Conservation (phyloP, 2,888 invertebrate species). For the Entomobrya proxima region DNA sequence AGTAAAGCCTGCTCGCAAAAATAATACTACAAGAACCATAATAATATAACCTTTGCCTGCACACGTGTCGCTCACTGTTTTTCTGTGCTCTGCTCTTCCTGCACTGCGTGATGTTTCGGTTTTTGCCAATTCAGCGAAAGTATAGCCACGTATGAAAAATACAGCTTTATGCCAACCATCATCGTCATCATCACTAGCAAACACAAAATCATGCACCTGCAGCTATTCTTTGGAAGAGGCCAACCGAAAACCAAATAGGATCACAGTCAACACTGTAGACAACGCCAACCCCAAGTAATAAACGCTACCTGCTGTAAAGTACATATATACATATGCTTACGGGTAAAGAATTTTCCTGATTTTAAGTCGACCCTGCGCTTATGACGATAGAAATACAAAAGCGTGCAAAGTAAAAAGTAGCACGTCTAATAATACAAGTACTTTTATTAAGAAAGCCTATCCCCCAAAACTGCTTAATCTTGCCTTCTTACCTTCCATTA, state of each 20-base stretch:
- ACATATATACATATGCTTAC: background rate
- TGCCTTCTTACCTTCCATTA: background rate
- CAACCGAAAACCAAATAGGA: slow-evolving; percentile 27
- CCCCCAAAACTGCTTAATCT: background rate
- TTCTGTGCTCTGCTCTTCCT: background rate
- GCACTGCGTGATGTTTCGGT: background rate
- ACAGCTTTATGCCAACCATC: slow-evolving; percentile 16
- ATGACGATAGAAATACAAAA: background rate
- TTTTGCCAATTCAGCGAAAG: slow-evolving; percentile 18
- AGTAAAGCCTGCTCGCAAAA: background rate
- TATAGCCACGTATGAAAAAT: background rate
- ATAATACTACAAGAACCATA: too few species aligned
- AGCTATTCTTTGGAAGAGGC: background rate
- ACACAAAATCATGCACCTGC: too few species aligned
- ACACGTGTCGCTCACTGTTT: slow-evolving; percentile 7
- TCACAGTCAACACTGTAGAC: background rate
- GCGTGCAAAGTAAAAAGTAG: background rate
- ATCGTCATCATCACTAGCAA: background rate
- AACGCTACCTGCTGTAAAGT: background rate
- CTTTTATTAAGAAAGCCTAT: background rate
- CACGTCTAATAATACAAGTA: background rate
- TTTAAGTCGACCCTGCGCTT: background rate
- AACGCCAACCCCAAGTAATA: background rate
- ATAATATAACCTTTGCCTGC: too few species aligned
- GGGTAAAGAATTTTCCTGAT: background rate